Evolutionary conservation across 2,797 vertebrate species (phyloP).

Genomic region (Emys orbicularis): DNA sequence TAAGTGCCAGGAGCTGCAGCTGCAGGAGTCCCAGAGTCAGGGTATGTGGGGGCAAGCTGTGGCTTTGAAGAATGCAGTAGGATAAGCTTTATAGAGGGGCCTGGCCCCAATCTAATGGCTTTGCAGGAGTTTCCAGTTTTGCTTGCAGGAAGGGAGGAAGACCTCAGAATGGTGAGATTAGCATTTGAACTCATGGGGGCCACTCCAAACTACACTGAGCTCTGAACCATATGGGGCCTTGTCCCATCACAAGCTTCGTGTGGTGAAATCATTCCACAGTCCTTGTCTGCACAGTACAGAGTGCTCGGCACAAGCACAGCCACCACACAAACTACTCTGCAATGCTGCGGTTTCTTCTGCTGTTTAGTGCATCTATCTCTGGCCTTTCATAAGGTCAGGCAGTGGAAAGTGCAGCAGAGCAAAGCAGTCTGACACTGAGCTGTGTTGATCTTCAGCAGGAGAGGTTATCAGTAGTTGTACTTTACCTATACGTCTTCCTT

Average conservation of each 20-base stretch:
- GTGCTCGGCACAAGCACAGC: neutral
- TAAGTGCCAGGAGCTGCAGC: neutral
- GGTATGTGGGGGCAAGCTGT: neutral
- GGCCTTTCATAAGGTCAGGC: fast-evolving
- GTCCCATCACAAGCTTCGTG: neutral
- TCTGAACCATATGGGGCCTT: neutral
- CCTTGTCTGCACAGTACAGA: fast-evolving
- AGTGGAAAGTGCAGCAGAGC: neutral
- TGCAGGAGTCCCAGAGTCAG: neutral
- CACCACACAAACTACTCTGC: fast-evolving
- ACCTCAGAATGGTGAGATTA: neutral
- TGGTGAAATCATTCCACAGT: neutral
- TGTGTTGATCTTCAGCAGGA: neutral
- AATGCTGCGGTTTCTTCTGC: neutral
- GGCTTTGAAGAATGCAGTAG: neutral
- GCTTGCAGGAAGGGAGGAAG: neutral
- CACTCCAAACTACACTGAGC: neutral
- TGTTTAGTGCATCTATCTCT: fast-evolving
- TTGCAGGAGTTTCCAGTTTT: neutral
- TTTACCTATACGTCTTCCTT: neutral
- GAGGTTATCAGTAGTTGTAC: fast-evolving
- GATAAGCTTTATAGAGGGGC: neutral
- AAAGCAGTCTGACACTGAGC: neutral
- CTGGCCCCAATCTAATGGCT: neutral
- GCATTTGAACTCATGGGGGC: neutral